phyloP scores from a whole-genome alignment of 2,888 invertebrate genomes.

The Melieria crassipennis region DNA sequence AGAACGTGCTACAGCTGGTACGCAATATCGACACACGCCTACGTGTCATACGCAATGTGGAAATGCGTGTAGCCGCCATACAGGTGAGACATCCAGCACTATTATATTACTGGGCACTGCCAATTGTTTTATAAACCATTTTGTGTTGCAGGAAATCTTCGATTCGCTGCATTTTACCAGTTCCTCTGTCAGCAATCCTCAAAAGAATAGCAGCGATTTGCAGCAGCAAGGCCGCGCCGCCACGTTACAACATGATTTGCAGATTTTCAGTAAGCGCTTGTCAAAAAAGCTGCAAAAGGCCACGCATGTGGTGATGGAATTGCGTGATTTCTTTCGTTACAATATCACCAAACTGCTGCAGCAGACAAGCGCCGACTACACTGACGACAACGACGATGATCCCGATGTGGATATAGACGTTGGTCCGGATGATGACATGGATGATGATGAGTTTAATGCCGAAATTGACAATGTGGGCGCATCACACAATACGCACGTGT shows the following conservation, averaged over 20 bases:
- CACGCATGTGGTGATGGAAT: conserved; percentile 55
- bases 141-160: conserved; percentile 59
- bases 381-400: conserved; percentile 42
- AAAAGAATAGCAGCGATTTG: conserved; percentile 31
- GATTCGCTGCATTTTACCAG: conserved; percentile 60
- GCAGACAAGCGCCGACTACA: conserved; percentile 41
- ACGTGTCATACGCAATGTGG: conserved; percentile 60
- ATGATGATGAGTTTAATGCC: conserved; percentile 49
- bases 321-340: conserved; percentile 55
- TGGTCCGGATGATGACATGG: conserved; percentile 29
- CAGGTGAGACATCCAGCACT: conserved; percentile 51
- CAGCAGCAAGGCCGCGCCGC: conserved; percentile 30
- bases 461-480: conserved; percentile 53
- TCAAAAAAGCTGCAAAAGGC: conserved; percentile 58
- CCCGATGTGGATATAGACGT: conserved; percentile 38
- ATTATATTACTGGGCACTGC: background rate
- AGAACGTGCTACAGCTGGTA: conserved; percentile 57
- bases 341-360: conserved; percentile 54
- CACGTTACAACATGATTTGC: conserved; percentile 49
- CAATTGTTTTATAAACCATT: background rate
- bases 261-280: conserved; percentile 55
- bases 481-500: conserved; percentile 47
- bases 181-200: conserved; percentile 25
- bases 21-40: conserved; percentile 58
- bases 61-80: conserved; percentile 62